Percentiles rank a stretch among this genome's conserved stretches.
Evolutionary conservation across 2,797 vertebrate species (phyloP).

Genomic region (Zenarchopterus dispar): DNA sequence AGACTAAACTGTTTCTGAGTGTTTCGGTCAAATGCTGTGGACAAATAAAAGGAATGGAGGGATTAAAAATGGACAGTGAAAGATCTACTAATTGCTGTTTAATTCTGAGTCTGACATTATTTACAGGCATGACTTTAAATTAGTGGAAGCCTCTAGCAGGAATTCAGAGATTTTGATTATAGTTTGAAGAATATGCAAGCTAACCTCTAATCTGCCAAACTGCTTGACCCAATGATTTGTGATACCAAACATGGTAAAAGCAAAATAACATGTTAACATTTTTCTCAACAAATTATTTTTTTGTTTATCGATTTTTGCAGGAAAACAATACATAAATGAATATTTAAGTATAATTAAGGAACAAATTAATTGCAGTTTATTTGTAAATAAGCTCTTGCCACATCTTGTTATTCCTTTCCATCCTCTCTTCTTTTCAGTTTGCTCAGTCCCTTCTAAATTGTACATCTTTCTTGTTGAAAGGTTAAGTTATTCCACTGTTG

Average conservation of each 20-base stretch:
- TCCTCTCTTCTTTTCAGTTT: slow-evolving; percentile 10
- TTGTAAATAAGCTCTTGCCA: background rate
- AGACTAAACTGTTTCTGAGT: too few relatives aligned
- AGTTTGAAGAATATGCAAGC: background rate
- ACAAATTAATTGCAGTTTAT: background rate
- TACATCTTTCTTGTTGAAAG: slow-evolving; percentile 44
- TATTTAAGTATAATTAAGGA: background rate
- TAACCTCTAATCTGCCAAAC: background rate
- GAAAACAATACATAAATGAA: too few relatives aligned
- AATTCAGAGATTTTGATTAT: background rate
- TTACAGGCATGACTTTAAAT: too few relatives aligned
- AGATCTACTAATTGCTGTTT: too few relatives aligned
- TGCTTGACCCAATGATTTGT: background rate
- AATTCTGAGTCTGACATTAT: too few relatives aligned
- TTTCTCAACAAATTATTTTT: too few relatives aligned
- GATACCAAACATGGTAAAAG: background rate
- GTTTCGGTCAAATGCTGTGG: too few relatives aligned
- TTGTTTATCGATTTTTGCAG: too few relatives aligned
- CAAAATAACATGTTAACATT: too few relatives aligned
- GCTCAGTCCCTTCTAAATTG: slow-evolving; percentile 7
- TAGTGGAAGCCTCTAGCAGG: background rate
- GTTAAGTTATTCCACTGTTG: slow-evolving; percentile 60
- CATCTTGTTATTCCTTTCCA: background rate
- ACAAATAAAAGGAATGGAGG: too few relatives aligned
- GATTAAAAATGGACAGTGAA: too few relatives aligned